These are phyloP conservation scores for Rhynchomys soricoides DNA, from an alignment of 2,113 vertebrate species.

Conservation along the genomic window DNA sequence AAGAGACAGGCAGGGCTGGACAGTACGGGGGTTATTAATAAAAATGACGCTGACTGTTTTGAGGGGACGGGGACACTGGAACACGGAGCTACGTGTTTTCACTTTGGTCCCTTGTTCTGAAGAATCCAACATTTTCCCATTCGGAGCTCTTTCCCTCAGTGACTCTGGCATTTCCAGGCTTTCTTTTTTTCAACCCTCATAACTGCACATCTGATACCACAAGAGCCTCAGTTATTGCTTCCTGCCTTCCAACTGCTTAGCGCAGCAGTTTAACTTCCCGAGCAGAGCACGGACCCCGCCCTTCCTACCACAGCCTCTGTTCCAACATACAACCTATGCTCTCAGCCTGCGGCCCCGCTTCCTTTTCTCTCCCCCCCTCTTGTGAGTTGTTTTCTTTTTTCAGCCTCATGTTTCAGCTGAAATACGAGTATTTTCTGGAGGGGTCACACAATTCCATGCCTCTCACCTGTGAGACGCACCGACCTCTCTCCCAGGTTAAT, in stretches of 20 bases:
- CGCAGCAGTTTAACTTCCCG: too few relatives aligned
- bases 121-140: background rate
- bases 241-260: background rate
- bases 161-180: background rate
- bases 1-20: background rate
- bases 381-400: background rate
- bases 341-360: background rate
- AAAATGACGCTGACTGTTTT: background rate
- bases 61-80: background rate
- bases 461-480: background rate
- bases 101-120: background rate
- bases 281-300: background rate
- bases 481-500: background rate
- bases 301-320: fast-evolving
- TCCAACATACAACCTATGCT: fast-evolving
- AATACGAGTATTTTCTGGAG: background rate
- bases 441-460: background rate
- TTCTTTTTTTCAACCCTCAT: background rate
- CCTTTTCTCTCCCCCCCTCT: background rate
- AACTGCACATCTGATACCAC: background rate
- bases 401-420: background rate
- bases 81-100: background rate
- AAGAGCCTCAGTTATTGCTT: background rate
- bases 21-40: background rate
- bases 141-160: background rate